Base-by-base conservation (phyloP, 2,797 vertebrate genomes). In the Holocentrus rufus region DNA sequence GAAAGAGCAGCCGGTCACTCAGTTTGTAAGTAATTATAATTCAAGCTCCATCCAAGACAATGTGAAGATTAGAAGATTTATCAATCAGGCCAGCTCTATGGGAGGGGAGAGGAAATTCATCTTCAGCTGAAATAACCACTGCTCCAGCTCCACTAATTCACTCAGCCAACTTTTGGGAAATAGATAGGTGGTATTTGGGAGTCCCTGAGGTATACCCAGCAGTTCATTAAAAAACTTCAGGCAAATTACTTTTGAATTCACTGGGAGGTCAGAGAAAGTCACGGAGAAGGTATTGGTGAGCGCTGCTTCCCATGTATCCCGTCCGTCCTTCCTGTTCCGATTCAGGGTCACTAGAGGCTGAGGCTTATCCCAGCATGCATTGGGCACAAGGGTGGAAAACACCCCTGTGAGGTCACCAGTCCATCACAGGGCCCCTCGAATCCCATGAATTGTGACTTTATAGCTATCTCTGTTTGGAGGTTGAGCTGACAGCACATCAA, bases 31-130 rank as follows among this genome's bases (percentile, higher is more conserved):
- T n/a, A n/a, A n/a, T n/a, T 63, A 70, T 23, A 80, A 81, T 67
- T 54, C 73, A 49, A 72, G 69, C 77, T 81, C 61, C 67, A 72
- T 81, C 76, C 64, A 20, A 14, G 56, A 55, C 56, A 49, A 82
- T 81, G 61, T 36, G 14, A 15, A 76, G 53, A 85, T 56, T 20
- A 59, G 36, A 82, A 67, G 73, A 89, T 89, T 72, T 67, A 77
- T 82, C 55, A 78, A 53, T 52, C 49, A 76, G 50, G 34, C 65
- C 55, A 78, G 36, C 46, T 76, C 69, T 73, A 46, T 11, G n/a
- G n/a, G n/a, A n/a, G n/a, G n/a, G 39, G 34, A 71, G 61, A 65
- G 53, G 39, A 74, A 78, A 81, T 80, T 75, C 11, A 52, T 80
- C 71, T 85, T 70, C 13, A 56, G 54, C 22, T 50, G 42, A 74